phyloP scores from a whole-genome alignment of 2,113 vertebrate species.

The Phrynosoma blainvillii region DNA sequence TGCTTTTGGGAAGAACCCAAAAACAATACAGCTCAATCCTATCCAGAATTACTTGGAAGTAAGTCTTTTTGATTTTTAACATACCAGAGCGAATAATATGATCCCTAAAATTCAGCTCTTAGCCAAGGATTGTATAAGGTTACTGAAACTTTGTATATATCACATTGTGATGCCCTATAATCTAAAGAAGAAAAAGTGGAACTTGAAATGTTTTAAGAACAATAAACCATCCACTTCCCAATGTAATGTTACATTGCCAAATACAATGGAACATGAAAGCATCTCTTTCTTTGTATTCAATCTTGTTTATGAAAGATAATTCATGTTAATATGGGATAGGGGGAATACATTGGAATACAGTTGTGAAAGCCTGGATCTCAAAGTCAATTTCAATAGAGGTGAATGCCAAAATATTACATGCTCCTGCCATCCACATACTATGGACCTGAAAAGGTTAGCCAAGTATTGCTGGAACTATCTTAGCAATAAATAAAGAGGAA shows the following conservation, averaged over 20 bases:
- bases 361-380: not conserved
- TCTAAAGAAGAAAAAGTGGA: not conserved
- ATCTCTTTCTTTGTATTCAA: not conserved
- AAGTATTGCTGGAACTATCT: conserved; percentile 27
- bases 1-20: not conserved
- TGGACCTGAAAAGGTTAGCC: conserved; percentile 43
- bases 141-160: not conserved
- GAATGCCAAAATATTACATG: not conserved
- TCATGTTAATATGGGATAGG: not conserved
- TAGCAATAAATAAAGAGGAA: conserved; percentile 31
- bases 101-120: not conserved
- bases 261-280: not conserved
- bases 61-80: not conserved
- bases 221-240: conserved; percentile 26
- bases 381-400: conserved; percentile 2
- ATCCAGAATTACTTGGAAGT: not conserved
- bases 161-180: not conserved
- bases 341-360: not conserved
- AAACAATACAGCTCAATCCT: not conserved
- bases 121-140: not conserved
- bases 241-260: not conserved
- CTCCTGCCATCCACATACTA: accelerated
- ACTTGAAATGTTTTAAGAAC: not conserved
- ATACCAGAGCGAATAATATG: not conserved
- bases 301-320: not conserved